A percentile compares a stretch with the other conserved stretches of the same genome.
phyloP scores from a whole-genome alignment of 2,888 invertebrate species.

The Dusona sp. region DNA sequence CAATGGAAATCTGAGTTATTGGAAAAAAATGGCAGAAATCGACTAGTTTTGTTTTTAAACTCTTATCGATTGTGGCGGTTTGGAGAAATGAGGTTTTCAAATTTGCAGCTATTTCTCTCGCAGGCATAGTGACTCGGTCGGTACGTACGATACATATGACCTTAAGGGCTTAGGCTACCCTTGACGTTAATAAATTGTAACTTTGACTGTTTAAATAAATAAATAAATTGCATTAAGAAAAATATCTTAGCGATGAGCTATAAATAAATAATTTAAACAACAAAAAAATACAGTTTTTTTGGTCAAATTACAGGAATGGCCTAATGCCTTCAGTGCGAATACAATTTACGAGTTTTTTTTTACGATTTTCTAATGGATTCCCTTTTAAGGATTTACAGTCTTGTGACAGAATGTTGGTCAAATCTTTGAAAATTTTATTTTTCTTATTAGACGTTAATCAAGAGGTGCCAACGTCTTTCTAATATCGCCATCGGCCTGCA shows the following conservation, averaged over 20 bases:
- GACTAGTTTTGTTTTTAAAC: background rate
- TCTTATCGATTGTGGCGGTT: background rate
- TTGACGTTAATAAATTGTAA: background rate
- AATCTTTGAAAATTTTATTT: background rate
- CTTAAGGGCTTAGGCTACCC: background rate
- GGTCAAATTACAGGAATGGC: background rate
- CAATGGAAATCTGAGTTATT: too few species aligned
- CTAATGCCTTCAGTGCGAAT: background rate
- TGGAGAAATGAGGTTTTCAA: background rate
- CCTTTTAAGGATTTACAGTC: background rate
- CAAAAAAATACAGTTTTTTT: background rate
- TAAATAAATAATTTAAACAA: background rate
- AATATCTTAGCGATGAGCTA: background rate
- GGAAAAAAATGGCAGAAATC: background rate
- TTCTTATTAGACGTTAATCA: constrained; percentile 29
- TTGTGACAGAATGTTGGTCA: background rate
- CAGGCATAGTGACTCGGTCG: background rate
- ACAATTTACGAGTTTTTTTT: background rate
- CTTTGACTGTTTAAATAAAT: background rate
- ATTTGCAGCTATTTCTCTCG: background rate
- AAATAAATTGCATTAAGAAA: background rate
- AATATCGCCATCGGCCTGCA: background rate
- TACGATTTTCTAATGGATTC: background rate
- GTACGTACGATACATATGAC: background rate
- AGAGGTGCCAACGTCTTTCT: constrained; percentile 52